Conservation (phyloP, 2,797 vertebrate genomes). For the Schizopygopsis pylzovi region DNA sequence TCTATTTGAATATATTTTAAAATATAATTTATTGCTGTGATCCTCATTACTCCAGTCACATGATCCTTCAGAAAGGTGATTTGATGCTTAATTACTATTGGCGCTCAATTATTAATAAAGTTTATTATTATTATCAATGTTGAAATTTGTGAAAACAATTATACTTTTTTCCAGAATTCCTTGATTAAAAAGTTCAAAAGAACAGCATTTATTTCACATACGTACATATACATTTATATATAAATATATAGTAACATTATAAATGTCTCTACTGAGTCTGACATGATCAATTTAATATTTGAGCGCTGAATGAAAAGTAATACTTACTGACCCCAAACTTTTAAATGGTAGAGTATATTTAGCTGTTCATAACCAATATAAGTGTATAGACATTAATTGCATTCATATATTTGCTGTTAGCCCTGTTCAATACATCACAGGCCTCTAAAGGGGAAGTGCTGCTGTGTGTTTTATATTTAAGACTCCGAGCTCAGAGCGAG, state of each 20-base stretch:
- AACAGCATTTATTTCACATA: too few species aligned
- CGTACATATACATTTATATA: too few species aligned
- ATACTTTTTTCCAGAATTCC: too few species aligned
- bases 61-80: too few species aligned
- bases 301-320: neutral
- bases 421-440: neutral
- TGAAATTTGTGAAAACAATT: too few species aligned
- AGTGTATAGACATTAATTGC: neutral
- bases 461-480: neutral
- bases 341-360: neutral
- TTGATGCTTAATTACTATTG: too few species aligned
- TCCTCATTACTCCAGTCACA: too few species aligned
- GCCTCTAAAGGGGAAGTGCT: neutral
- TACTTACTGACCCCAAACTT: neutral
- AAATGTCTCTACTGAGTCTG: neutral
- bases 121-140: too few species aligned
- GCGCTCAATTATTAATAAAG: too few species aligned
- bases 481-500: neutral
- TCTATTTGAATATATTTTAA: too few species aligned
- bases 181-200: too few species aligned
- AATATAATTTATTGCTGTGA: too few species aligned
- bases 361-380: neutral
- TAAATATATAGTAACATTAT: neutral
- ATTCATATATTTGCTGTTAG: neutral
- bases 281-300: neutral